Evolutionary conservation across 2,888 invertebrate genomes (phyloP), one percentile per base, ranked within the genome.

Genomic region (Aplocera efformata): DNA sequence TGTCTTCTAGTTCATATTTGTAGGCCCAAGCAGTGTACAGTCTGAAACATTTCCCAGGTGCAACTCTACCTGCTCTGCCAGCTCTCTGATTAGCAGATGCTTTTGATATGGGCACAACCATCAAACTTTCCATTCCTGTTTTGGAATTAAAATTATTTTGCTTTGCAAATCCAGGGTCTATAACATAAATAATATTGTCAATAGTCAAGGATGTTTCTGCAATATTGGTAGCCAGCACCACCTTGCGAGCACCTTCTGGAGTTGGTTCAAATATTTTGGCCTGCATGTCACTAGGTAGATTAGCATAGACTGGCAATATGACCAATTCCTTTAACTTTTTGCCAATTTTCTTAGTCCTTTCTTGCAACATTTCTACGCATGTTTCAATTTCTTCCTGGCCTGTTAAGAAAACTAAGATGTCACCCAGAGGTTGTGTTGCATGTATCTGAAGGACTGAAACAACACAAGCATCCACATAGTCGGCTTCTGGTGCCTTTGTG

Each of bases 81-180:
- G 99, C 98, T 62, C 99, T 90, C 82, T 99, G 99, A 88, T 98
- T 98, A 1, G 99, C 98, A 27, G 98, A 98, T 0, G 96, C 96
- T 85, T 98, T 98, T 3, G 98, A 99, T 51, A 99, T 97, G 1
- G 99, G 99, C n/a, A 98, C 98, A 2, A 99, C 98, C 89, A 98
- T 96, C 43, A 99, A 89, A 58, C 98, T 98, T 73, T 99, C 99
- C 96, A 99, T 99, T 11, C 99, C 99, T 0, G 98, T 98, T 56
- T 97, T 91, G 0, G 99, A 98, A 85, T 99, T 96, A 69, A 98
- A 99, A 80, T 98, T 98, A 72, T 99, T 99, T 82, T 99, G 98
- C 76, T 99, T 99, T 30, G 97, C 97, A 86, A 98, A 99, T 0
- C 99, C 99, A n/a, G 99, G 98, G 88, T 99, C 99, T 55, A 99